Conservation (phyloP, 1,140 invertebrate genomes). For the Drosophila oshimai region DNA sequence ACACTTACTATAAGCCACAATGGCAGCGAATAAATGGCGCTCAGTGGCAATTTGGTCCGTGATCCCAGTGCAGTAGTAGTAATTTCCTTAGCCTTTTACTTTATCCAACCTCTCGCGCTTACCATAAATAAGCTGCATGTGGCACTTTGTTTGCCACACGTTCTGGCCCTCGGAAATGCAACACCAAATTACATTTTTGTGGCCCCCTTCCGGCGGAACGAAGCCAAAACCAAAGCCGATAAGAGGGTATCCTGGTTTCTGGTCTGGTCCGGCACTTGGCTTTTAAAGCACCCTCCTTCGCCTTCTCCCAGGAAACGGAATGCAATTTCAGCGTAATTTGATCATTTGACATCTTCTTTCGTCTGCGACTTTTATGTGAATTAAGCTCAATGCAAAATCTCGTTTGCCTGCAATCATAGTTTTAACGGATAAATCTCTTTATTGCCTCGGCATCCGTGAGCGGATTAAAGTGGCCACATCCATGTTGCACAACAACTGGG, state of each 20-base stretch:
- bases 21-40: conserved; percentile 48
- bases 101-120: conserved; percentile 24
- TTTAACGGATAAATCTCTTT: too few relatives aligned
- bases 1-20: conserved; percentile 21
- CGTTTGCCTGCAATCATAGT: neutral
- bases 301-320: conserved; percentile 36
- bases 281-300: conserved; percentile 13
- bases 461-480: neutral
- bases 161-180: conserved; percentile 44
- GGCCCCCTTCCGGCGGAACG: conserved; percentile 27
- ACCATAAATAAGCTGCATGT: conserved; percentile 74
- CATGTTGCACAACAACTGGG: neutral
- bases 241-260: conserved; percentile 22
- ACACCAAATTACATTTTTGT: conserved; percentile 62
- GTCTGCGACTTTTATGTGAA: conserved; percentile 25
- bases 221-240: too few relatives aligned
- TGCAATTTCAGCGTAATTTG: conserved; percentile 72
- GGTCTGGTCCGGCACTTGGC: neutral
- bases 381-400: neutral
- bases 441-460: neutral
- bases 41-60: conserved; percentile 34
- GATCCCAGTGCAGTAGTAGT: conserved; percentile 48
- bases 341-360: conserved; percentile 69
- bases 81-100: too few relatives aligned
- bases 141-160: conserved; percentile 61